phyloP scores from a whole-genome alignment of 2,888 invertebrate species.

The Fragum whitleyi region DNA sequence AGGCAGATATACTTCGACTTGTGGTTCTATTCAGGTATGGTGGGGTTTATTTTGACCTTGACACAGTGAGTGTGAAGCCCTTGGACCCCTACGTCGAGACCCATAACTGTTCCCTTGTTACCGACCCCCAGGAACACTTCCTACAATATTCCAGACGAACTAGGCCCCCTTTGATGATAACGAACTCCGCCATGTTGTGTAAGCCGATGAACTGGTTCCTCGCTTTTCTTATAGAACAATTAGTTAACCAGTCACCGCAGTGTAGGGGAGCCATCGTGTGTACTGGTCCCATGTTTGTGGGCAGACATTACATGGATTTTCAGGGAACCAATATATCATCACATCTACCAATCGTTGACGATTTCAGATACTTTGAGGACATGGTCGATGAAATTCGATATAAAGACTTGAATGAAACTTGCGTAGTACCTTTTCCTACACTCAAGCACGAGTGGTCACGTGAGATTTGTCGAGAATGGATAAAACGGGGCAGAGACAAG shows the following conservation, averaged over 20 bases:
- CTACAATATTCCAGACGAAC: not conserved
- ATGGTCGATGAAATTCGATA: not conserved
- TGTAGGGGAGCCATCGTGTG: not conserved
- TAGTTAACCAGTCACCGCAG: not conserved
- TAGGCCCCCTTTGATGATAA: not conserved
- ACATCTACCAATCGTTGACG: slow-evolving; percentile 1
- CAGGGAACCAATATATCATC: not conserved
- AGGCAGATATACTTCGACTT: too few species aligned
- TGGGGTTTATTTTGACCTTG: too few species aligned
- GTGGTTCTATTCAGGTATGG: too few species aligned
- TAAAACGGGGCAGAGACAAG: not conserved
- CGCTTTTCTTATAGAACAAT: not conserved
- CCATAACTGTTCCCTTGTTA: too few species aligned
- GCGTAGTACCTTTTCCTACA: not conserved
- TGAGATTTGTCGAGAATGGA: not conserved
- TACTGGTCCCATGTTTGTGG: slow-evolving; percentile 5
- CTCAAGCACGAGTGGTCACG: not conserved
- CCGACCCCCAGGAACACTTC: too few species aligned
- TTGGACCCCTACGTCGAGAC: too few species aligned
- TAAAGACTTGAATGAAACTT: not conserved
- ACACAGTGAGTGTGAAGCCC: too few species aligned
- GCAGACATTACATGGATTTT: not conserved
- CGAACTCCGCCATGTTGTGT: slow-evolving; percentile 9
- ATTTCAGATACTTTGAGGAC: not conserved
- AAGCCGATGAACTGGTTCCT: not conserved